These are phyloP conservation scores for Emydoidea blandingii DNA, from an alignment of 2,797 vertebrate genomes.

Conservation along the genomic window DNA sequence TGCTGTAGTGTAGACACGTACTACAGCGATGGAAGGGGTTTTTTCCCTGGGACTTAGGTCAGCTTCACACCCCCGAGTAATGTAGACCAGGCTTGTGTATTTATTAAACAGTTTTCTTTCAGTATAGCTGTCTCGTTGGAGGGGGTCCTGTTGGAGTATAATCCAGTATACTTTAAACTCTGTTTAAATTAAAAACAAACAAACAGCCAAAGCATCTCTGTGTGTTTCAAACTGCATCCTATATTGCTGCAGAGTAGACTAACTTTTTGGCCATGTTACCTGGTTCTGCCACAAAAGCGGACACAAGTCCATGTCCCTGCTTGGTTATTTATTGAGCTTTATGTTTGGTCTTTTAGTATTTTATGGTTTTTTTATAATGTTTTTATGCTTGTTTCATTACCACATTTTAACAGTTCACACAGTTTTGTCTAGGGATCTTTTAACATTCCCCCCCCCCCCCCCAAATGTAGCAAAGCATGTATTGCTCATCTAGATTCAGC, in stretches of 20 bases:
- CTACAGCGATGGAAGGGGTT: background rate
- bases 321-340: background rate
- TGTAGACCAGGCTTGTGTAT: background rate
- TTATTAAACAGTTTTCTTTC: background rate
- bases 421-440: background rate
- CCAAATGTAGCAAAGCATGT: background rate
- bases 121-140: background rate
- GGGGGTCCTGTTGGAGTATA: background rate
- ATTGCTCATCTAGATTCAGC: background rate
- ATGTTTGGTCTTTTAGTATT: background rate
- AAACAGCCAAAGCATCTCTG: background rate
- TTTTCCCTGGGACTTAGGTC: background rate
- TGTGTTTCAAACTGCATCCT: background rate
- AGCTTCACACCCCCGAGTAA: background rate
- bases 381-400: background rate
- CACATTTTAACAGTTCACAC: background rate
- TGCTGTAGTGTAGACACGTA: background rate
- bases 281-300: background rate
- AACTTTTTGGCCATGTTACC: background rate
- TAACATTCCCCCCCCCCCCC: too few relatives aligned
- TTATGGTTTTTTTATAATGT: background rate
- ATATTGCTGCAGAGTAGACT: background rate
- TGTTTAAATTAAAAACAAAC: background rate
- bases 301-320: background rate
- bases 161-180: background rate